Base-by-base conservation (phyloP, 2,888 invertebrate species). In the Tyria jacobaeae region DNA sequence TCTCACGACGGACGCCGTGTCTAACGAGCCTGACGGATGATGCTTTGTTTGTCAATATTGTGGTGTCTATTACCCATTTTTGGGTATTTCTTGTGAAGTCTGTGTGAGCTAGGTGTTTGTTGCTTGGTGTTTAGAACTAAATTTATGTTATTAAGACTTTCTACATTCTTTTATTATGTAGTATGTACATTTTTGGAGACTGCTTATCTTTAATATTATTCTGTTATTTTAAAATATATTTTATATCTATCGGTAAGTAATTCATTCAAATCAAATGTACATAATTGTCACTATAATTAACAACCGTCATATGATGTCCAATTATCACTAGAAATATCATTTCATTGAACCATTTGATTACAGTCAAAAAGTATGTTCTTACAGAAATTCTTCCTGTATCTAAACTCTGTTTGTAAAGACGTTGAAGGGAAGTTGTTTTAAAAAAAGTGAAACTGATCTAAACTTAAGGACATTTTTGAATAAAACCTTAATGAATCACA, bases 1-100 rank as follows among this genome's bases (percentile, higher is more conserved):
- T 75, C 76, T 70, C 75, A 75, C 75, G 75, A 58, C 24, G 49
- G n/a, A 14, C 27, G 41, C 41, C 35, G 48, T 15, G 34, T 31
- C 41, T 48, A 24, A 48, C 35, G 31, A 54, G 21, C 24, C 37
- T 14, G 27, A 44, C 5, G 50, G 39, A 2, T 12, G 7, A 49
- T 15, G 31, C 59, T 63, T 63, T 60, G 55, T 60, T 60, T 63
- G 52, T 63, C 55, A 55, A 55, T 52, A 27, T 55, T 55, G 63
- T 56, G 63, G 63, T 64, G 63, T 64, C 63, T 64, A 60, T 64
- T 60, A 64, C 63, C 55, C 59, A 63, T 39, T 56, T 54, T 35
- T 24, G 27, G 17, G 21, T 27, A 27, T 34, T 54, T 44, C 7
- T 47, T 44, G 21, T 48, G 3, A n/a, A 53, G n/a, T n/a, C 7